phyloP scores from a whole-genome alignment of 2,113 vertebrate genomes.

The Oncorhynchus clarkii region DNA sequence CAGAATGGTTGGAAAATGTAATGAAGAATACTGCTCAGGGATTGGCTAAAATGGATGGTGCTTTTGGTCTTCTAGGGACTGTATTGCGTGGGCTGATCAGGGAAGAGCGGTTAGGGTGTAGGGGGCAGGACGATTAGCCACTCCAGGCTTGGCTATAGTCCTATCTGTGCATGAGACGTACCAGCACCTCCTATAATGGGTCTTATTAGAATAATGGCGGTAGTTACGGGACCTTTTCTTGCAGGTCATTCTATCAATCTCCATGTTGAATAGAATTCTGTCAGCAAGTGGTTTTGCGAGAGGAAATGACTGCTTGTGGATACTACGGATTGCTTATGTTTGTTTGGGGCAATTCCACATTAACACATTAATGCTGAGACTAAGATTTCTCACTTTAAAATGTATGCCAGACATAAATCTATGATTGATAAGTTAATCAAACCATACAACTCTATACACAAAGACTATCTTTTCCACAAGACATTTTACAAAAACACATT shows the following conservation, averaged over 20 bases:
- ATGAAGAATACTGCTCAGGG: conserved; percentile 13
- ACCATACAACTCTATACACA: no score
- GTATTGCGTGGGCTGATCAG: conserved; percentile 39
- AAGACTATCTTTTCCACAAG: no score
- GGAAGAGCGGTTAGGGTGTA: conserved; percentile 33
- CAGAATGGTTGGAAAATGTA: neutral
- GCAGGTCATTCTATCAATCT: conserved; percentile 59
- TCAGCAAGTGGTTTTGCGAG: conserved; percentile 48
- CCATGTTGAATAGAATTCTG: conserved; percentile 41
- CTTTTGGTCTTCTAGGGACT: conserved; percentile 25
- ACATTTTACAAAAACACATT: no score
- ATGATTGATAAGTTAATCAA: no score
- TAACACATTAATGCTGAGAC: no score
- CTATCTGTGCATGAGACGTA: conserved; percentile 36
- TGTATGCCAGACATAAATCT: no score
- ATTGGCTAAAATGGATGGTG: neutral
- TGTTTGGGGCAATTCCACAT: conserved; percentile 30
- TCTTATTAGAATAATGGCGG: conserved; percentile 72
- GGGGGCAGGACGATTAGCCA: conserved; percentile 59
- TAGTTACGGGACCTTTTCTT: conserved; percentile 58
- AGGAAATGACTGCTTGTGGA: conserved; percentile 10
- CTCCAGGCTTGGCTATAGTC: conserved; percentile 48
- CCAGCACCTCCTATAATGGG: conserved; percentile 53
- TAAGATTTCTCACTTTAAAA: no score
- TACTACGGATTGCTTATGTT: conserved; percentile 47